These are phyloP conservation scores for Tauraco hartlaubi DNA, from an alignment of 2,797 vertebrate genomes.

Conservation along the genomic window DNA sequence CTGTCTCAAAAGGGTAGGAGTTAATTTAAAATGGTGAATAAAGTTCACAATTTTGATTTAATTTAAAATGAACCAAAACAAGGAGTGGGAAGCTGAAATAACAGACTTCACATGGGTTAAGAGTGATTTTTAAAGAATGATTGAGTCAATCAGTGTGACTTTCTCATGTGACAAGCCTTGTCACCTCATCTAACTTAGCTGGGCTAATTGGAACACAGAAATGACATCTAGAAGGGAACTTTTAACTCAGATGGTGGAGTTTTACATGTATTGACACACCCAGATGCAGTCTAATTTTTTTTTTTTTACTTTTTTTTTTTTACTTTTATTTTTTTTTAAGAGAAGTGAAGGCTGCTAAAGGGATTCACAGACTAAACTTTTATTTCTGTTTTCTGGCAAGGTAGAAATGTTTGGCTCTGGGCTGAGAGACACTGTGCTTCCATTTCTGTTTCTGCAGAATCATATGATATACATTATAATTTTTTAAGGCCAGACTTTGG, in stretches of 20 bases:
- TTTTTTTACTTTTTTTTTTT: not conserved
- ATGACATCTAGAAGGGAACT: not conserved
- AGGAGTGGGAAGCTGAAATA: not conserved
- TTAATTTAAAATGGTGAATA: not conserved
- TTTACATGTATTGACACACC: not conserved
- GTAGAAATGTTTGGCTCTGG: not conserved
- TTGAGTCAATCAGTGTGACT: not conserved
- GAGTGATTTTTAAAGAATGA: not conserved
- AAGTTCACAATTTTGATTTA: not conserved
- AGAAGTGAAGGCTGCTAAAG: not conserved
- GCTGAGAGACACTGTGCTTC: not conserved
- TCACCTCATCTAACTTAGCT: not conserved
- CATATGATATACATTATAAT: slow-evolving; percentile 34
- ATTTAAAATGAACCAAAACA: not conserved
- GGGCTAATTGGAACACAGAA: not conserved
- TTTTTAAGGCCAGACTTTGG: slow-evolving; percentile 11
- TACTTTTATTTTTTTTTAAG: not conserved
- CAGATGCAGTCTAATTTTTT: not conserved
- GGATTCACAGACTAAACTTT: slow-evolving; percentile 10
- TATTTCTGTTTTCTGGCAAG: slow-evolving; percentile 40
- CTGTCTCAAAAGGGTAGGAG: not conserved
- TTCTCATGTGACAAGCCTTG: not conserved
- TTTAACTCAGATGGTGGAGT: not conserved
- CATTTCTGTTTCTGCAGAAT: slow-evolving; percentile 24
- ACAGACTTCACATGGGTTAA: not conserved